Evolutionary conservation across 2,797 vertebrate genomes (phyloP).

Genomic region (Sebastolobus alascanus): DNA sequence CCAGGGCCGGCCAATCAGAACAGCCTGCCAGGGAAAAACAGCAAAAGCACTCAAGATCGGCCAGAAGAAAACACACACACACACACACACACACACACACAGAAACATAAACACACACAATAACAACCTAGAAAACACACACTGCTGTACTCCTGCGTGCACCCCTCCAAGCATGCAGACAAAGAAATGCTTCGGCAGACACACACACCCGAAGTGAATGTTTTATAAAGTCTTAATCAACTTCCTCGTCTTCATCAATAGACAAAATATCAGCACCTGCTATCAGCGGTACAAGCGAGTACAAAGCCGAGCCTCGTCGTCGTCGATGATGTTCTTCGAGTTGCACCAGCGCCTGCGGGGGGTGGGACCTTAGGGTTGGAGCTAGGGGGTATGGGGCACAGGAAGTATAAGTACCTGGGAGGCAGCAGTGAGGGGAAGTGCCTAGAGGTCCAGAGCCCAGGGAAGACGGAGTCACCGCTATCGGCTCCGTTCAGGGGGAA

Average conservation of each 20-base stretch:
- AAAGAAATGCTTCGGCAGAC: constrained; percentile 47
- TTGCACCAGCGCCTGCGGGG: constrained; percentile 75
- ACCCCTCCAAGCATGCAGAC: constrained; percentile 41
- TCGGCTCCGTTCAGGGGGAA: constrained; percentile 63
- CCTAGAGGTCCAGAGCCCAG: constrained; percentile 84
- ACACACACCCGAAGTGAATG: constrained; percentile 13
- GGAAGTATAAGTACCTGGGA: constrained; percentile 77
- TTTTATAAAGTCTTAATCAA: constrained; percentile 4
- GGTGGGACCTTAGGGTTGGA: constrained; percentile 70
- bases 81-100: no score
- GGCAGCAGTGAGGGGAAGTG: constrained; percentile 84
- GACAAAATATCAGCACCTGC: constrained; percentile 41
- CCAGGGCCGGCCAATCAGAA: constrained; percentile 84
- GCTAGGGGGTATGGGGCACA: constrained; percentile 73
- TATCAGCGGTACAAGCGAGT: constrained; percentile 49
- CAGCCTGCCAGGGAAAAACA: constrained; percentile 82
- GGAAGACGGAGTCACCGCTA: constrained; percentile 75
- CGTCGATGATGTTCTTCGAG: constrained; percentile 62
- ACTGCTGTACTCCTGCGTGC: constrained; percentile 51
- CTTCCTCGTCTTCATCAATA: constrained; percentile 18
- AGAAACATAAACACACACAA: constrained; percentile 52
- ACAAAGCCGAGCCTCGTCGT: constrained; percentile 53
- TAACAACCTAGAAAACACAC: constrained; percentile 52
- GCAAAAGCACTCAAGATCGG: constrained; percentile 83
- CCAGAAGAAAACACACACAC: constrained; percentile 72